phyloP scores from a whole-genome alignment of 1,140 invertebrate species.

The Manduca sexta region DNA sequence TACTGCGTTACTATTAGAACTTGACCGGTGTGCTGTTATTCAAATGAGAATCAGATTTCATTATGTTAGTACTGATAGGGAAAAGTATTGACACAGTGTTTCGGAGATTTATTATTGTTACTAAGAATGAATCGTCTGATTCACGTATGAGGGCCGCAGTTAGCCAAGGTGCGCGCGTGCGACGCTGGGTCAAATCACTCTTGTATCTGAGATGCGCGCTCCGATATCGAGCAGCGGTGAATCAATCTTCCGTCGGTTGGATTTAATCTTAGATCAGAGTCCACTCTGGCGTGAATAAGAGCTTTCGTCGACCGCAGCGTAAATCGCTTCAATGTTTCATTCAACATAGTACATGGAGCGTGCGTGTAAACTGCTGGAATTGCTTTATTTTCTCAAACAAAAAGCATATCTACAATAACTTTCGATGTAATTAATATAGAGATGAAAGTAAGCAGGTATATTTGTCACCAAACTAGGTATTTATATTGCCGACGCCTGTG shows the following conservation, averaged over 20 bases:
- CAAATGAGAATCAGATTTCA: slow-evolving; percentile 55
- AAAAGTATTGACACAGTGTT: slow-evolving; percentile 37
- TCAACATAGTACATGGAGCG: not conserved
- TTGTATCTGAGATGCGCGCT: slow-evolving; percentile 44
- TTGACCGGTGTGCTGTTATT: slow-evolving; percentile 36
- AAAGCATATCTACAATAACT: slow-evolving; percentile 32
- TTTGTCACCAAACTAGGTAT: slow-evolving; percentile 33
- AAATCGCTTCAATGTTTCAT: slow-evolving; percentile 11
- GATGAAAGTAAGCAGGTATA: slow-evolving; percentile 30
- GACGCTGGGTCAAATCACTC: slow-evolving; percentile 23
- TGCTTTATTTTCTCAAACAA: slow-evolving; percentile 7
- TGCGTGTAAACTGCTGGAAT: slow-evolving; percentile 3
- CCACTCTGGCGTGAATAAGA: slow-evolving; percentile 24
- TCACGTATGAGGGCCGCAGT: slow-evolving; percentile 16
- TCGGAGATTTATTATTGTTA: slow-evolving; percentile 53
- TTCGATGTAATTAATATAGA: slow-evolving; percentile 43
- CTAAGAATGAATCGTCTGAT: slow-evolving; percentile 35
- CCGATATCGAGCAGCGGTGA: slow-evolving; percentile 44
- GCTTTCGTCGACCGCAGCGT: slow-evolving; percentile 29
- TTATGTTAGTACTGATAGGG: slow-evolving; percentile 24
- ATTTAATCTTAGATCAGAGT: slow-evolving; percentile 51
- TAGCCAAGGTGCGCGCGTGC: slow-evolving; percentile 49
- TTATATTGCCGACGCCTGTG: slow-evolving; percentile 33
- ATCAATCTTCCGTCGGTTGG: slow-evolving; percentile 50
- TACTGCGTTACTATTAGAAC: slow-evolving; percentile 33